Conservation (phyloP, 2,888 invertebrate species). For the Magallana nippona region DNA sequence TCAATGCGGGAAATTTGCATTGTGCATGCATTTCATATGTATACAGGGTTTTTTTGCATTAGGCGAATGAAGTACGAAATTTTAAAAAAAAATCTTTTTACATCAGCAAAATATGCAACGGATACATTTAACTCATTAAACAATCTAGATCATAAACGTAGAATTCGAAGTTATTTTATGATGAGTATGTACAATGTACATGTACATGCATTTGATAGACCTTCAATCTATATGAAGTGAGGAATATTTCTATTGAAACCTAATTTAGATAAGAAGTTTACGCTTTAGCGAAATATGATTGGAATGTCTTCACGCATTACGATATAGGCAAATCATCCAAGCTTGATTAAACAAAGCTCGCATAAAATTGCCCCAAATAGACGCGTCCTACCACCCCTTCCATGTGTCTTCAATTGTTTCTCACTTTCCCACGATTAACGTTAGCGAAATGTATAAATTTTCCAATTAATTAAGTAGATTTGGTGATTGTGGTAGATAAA, state of each 20-base stretch:
- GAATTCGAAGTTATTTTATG: no score
- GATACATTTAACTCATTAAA: no score
- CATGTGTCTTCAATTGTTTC: slow-evolving; percentile 26
- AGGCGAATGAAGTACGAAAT: no score
- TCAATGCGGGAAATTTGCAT: no score
- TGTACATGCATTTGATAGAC: neutral
- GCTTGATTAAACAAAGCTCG: slow-evolving; percentile 23
- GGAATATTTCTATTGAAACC: slow-evolving; percentile 6
- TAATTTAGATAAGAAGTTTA: slow-evolving; percentile 32
- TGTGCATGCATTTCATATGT: no score
- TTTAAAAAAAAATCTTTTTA: no score
- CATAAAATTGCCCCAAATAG: slow-evolving; percentile 13
- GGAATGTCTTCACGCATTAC: slow-evolving; percentile 34
- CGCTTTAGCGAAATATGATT: slow-evolving; percentile 29
- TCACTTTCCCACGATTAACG: slow-evolving; percentile 42
- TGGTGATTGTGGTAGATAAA: slow-evolving; percentile 29
- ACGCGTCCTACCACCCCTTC: neutral
- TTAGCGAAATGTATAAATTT: slow-evolving; percentile 37
- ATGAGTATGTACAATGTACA: no score
- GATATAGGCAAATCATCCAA: slow-evolving; percentile 33
- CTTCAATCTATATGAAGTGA: neutral
- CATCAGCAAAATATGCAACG: no score
- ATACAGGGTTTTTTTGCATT: no score
- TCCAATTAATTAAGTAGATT: slow-evolving; percentile 42
- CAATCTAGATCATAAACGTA: no score